Base-by-base conservation (phyloP, 2,113 vertebrate genomes). In the Sciurus niger region DNA sequence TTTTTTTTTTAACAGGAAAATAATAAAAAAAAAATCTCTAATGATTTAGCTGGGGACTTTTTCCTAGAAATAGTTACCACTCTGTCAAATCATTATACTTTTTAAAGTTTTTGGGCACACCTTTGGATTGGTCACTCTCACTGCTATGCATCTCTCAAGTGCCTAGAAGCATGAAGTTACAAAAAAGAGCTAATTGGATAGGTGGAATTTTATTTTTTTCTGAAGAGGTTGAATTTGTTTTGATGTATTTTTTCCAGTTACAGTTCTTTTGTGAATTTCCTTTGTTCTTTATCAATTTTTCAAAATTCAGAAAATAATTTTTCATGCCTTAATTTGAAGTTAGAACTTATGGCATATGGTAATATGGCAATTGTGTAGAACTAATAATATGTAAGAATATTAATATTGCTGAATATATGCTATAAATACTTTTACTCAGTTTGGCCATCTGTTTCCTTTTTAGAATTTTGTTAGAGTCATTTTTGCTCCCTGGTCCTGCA, bases 141-240 rank as follows among this genome's bases (percentile, higher is more conserved):
- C 28, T 32, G 7, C 4, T 1, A 0, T 14, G 4, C 11, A 1
- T 20, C 4, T 17, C 83, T 32, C 1, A 68, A 63, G 13, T 8
- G 24, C 34, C 53, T 10, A n/a, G 63, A 68, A 65, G 30, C 28
- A 55, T 58, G 30, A 79, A 4, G n/a, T 55, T 51, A 80, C 12
- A 34, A 32, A 90, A 40, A 80, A 30, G 25, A 92, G 32, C 17
- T 48, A 68, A 60, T 55, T n/a, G 11, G 9, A 76, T 32, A 13
- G 6, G 5, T 9, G 8, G 48, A 14, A 73, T 51, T 9, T 18
- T 28, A 40, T n/a, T 51, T 32, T 87, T 53, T 80, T 17, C 72
- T 95, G 46, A 89, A 43, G 37, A 84, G 14, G 7, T 7, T 17
- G 25, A 76, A n/a, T 3, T 28, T 82, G 6, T 65, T 84, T 83